Conservation (phyloP, 1,140 invertebrate genomes). For the Choristoneura fumiferana region DNA sequence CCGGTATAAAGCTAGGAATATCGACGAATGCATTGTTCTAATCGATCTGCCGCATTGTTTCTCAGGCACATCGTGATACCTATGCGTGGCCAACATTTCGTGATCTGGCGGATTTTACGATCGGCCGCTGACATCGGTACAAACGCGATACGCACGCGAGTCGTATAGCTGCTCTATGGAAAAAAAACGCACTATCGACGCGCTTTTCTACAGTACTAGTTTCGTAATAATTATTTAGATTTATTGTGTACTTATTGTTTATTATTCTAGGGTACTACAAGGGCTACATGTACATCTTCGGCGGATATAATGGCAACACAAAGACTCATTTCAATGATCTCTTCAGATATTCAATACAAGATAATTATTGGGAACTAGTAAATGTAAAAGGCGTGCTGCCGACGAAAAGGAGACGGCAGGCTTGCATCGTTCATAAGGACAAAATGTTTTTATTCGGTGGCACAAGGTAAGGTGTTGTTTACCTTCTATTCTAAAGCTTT, state of each 20-base stretch:
- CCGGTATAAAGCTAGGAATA: too few species aligned
- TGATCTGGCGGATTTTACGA: too few species aligned
- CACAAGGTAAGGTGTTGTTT: conserved; percentile 81
- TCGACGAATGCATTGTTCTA: too few species aligned
- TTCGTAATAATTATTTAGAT: too few species aligned
- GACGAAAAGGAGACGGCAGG: conserved; percentile 86
- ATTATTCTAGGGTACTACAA: conserved; percentile 82
- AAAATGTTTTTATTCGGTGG: conserved; percentile 91
- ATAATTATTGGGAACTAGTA: conserved; percentile 82
- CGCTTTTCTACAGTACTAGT: too few species aligned
- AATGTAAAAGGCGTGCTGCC: conserved; percentile 81
- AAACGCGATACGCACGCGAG: too few species aligned
- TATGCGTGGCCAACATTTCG: too few species aligned
- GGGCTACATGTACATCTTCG: conserved; percentile 90
- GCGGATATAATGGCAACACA: conserved; percentile 88
- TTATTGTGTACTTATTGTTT: background rate
- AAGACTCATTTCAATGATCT: conserved; percentile 91
- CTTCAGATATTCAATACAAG: conserved; percentile 83
- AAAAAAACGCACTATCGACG: too few species aligned
- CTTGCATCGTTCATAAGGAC: conserved; percentile 85
- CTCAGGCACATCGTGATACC: too few species aligned
- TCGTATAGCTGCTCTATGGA: too few species aligned
- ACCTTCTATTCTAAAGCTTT: conserved; percentile 12
- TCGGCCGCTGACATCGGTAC: too few species aligned
- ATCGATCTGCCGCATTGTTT: too few species aligned